Evolutionary conservation across 2,888 invertebrate genomes (phyloP).

Genomic region (Eristalis tenax): DNA sequence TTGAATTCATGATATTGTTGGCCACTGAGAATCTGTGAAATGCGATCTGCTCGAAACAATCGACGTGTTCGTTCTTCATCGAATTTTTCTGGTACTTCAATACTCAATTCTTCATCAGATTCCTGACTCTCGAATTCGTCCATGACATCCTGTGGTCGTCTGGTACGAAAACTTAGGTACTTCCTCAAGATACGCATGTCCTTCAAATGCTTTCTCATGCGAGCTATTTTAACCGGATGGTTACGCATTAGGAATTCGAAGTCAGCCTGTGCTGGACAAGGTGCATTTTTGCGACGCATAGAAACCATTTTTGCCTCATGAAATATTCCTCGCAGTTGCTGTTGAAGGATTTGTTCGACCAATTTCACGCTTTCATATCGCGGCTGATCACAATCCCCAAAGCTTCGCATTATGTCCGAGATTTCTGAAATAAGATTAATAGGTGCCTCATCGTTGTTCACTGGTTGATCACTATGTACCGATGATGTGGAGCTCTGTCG

Average conservation of each 20-base stretch:
- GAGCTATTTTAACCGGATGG: slow-evolving; percentile 88
- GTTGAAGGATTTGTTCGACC: slow-evolving; percentile 91
- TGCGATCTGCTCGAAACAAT: slow-evolving; percentile 84
- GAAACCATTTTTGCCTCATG: slow-evolving; percentile 88
- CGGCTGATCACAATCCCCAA: slow-evolving; percentile 93
- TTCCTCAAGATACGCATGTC: slow-evolving; percentile 82
- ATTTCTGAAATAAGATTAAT: slow-evolving; percentile 84
- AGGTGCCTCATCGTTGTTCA: slow-evolving; percentile 74
- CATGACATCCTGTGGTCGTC: slow-evolving; percentile 79
- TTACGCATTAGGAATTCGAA: slow-evolving; percentile 92
- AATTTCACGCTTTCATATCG: slow-evolving; percentile 90
- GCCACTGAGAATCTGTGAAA: slow-evolving; percentile 83
- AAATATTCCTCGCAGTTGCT: slow-evolving; percentile 90
- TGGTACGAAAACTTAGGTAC: slow-evolving; percentile 78
- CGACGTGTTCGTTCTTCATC: slow-evolving; percentile 80
- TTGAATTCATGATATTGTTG: slow-evolving; percentile 89
- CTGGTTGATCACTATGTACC: slow-evolving; percentile 30
- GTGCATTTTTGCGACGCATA: slow-evolving; percentile 84
- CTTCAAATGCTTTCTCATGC: slow-evolving; percentile 88
- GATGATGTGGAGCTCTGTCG: slow-evolving; percentile 75
- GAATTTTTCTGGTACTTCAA: slow-evolving; percentile 82
- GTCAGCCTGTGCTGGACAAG: slow-evolving; percentile 84
- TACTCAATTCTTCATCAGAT: slow-evolving; percentile 82
- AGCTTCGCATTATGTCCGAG: slow-evolving; percentile 95
- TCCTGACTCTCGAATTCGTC: slow-evolving; percentile 81